phyloP scores from a whole-genome alignment of 30 jellyfish, hydroid and myxozoan species.

The Aurelia coerulea region DNA sequence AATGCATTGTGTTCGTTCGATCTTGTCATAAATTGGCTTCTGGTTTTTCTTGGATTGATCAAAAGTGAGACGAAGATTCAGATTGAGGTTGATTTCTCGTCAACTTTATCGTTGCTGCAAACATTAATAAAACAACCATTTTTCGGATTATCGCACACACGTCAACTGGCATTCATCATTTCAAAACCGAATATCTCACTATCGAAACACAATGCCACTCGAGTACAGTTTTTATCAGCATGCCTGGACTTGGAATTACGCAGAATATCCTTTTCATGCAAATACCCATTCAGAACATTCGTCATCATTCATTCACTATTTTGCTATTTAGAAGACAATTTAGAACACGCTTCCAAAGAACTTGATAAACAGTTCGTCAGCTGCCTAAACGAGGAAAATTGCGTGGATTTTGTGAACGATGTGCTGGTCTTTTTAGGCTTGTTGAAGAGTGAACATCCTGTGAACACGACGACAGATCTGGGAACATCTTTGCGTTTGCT shows the following conservation, averaged over 20 bases:
- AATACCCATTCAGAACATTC: conserved; percentile 57
- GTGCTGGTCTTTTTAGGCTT: conserved; percentile 51
- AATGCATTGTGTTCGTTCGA: conserved; percentile 4
- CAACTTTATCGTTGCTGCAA: conserved; percentile 6
- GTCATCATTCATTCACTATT: conserved; percentile 27
- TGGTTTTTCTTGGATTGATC: conserved; percentile 34
- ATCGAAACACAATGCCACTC: conserved; percentile 7
- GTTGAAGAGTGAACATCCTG: conserved; percentile 61
- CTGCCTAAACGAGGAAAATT: conserved; percentile 25
- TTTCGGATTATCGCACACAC: conserved; percentile 6
- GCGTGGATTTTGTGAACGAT: conserved; percentile 56
- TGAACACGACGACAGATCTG: conserved; percentile 17
- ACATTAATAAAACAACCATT: conserved; percentile 3
- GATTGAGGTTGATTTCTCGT: not conserved
- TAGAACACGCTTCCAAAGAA: conserved; percentile 12
- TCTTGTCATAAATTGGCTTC: conserved; percentile 37
- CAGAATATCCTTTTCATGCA: conserved; percentile 39
- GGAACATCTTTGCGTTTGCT: conserved; percentile 29
- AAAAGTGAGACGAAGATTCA: conserved; percentile 30
- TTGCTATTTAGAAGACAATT: conserved; percentile 18
- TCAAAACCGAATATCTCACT: conserved; percentile 27
- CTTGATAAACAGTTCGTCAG: conserved; percentile 36
- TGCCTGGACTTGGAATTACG: conserved; percentile 43
- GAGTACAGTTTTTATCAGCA: conserved; percentile 9
- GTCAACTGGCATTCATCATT: conserved; percentile 45